phyloP scores from a whole-genome alignment of 2,888 invertebrate species.

The Furcula furcula region DNA sequence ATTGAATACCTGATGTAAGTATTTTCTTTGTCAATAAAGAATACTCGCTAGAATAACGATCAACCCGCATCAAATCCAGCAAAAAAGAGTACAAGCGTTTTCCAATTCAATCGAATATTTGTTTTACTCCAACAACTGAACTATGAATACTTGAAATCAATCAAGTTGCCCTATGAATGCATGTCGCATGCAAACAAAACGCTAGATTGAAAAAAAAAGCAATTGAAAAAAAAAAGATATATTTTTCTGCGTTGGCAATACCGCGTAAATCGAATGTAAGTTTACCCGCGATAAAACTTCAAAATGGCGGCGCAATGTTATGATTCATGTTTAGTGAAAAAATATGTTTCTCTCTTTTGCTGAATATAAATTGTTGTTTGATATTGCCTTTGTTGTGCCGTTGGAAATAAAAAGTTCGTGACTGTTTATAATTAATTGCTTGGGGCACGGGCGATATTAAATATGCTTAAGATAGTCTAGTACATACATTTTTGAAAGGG shows the following conservation, averaged over 20 bases:
- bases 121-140: background rate
- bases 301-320: background rate
- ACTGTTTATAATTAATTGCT: background rate
- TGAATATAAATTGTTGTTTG: constrained; percentile 1
- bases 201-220: background rate
- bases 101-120: background rate
- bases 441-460: too few species aligned
- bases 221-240: background rate
- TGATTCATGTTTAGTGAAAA: constrained; percentile 1
- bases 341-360: background rate
- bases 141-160: constrained; percentile 3
- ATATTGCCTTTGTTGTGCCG: background rate
- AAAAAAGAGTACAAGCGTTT: background rate
- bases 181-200: constrained; percentile 1
- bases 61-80: too few species aligned
- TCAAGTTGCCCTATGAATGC: background rate
- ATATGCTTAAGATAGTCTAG: too few species aligned
- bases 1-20: too few species aligned
- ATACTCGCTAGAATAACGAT: too few species aligned
- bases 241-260: background rate
- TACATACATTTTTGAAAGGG: too few species aligned
- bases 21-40: too few species aligned
- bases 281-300: constrained; percentile 1
- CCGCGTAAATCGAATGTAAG: constrained; percentile 1
- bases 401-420: background rate